Conservation (phyloP, 2,113 vertebrate genomes). For the Glaucidium brasilianum region DNA sequence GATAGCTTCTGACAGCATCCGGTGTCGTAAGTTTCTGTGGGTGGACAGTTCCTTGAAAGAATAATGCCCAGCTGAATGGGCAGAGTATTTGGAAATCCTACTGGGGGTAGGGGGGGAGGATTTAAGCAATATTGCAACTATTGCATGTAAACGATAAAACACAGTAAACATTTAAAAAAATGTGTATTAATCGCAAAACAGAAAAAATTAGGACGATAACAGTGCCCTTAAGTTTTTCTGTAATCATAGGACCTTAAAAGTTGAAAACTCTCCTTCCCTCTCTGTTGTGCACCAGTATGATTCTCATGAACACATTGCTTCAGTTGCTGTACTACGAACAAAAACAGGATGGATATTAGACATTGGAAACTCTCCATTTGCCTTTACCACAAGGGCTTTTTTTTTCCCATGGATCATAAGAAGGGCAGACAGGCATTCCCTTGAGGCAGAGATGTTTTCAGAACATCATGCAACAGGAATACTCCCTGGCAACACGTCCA, state of each 20-base stretch:
- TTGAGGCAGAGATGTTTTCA: slow-evolving; percentile 60
- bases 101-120: not conserved
- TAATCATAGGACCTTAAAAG: not conserved
- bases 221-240: not conserved
- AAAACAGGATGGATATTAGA: slow-evolving; percentile 53
- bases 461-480: slow-evolving; percentile 44
- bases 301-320: not conserved
- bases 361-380: slow-evolving; percentile 45
- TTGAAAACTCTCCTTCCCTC: not conserved
- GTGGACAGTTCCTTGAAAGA: slow-evolving; percentile 28
- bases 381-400: slow-evolving; percentile 14
- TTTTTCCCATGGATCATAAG: slow-evolving; percentile 44
- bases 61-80: not conserved
- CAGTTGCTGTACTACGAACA: not conserved
- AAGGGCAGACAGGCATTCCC: slow-evolving; percentile 54
- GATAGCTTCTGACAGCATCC: not conserved
- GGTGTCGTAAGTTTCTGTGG: not conserved
- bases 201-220: not conserved
- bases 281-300: not conserved
- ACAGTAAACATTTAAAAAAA: not conserved
- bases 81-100: not conserved
- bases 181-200: not conserved
- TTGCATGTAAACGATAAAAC: not conserved
- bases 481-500: slow-evolving; percentile 44
- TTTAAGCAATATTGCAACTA: not conserved